Base-by-base conservation (phyloP, 2,113 vertebrate species). In the Telmatochromis bifrenatus region DNA sequence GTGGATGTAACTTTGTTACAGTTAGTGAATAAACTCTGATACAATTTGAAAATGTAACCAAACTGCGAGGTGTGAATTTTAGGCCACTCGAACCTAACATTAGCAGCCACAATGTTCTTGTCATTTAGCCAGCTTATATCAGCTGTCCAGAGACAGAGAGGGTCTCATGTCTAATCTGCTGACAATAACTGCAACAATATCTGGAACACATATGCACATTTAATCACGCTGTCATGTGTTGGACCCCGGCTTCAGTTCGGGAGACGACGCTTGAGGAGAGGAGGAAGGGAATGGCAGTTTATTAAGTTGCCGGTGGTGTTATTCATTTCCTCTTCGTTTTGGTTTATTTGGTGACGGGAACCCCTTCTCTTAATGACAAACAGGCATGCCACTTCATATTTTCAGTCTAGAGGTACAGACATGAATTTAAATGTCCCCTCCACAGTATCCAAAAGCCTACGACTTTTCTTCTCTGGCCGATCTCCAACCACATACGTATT, bases 31-130 rank as follows among this genome's bases (percentile, higher is more conserved):
- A 65, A 65, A 65, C 31, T 65, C 60, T 65, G 17, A 2, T 35
- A 62, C 4, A 62, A 35, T n/a, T 0, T 65, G 31, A 65, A 65
- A 65, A 35, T 35, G 60, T 35, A 65, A 65, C 9, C 60, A 65
- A 65, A 37, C 6, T 65, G 60, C 0, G 17, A 65, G 4, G 60
- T 65, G 17, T 35, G 31, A 65, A n/a, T n/a, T 35, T 35, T 65
- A 65, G 0, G 60, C 1, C 17, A n/a, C 17, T 65, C 0, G 1
- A 35, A 35, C 17, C 17, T n/a, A 65, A 65, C 60, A 7, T 65
- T 62, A 35, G 31, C 58, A 3, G 17, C 17, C 58, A 62, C 28
- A 11, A 35, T 62, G 15, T 62, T 62, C 28, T 62, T 62, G 58
- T 62, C 31, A 62, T 1, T 62, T 62, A 35, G 1, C 1, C 31